Evolutionary conservation across 2,797 vertebrate species (phyloP).

Genomic region (Muraenolepis orangiensis): DNA sequence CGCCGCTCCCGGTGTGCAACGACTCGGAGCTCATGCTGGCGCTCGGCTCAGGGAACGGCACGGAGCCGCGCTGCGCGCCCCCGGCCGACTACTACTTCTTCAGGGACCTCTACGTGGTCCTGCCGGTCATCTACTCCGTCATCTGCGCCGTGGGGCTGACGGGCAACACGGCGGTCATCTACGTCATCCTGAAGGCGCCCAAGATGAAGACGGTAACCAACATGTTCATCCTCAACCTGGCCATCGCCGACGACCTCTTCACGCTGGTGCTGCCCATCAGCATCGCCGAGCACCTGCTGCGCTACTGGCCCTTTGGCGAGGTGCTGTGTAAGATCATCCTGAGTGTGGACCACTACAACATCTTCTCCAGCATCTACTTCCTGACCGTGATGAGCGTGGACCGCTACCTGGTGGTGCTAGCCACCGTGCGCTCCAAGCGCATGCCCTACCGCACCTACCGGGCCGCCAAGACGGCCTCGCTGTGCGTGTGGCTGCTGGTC

Average conservation of each 20-base stretch:
- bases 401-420: slow-evolving; percentile 80
- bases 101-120: slow-evolving; percentile 72
- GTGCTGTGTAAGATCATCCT: slow-evolving; percentile 83
- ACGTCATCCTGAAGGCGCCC: slow-evolving; percentile 84
- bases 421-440: slow-evolving; percentile 77
- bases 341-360: slow-evolving; percentile 84
- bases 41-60: slow-evolving; percentile 38
- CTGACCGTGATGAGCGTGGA: slow-evolving; percentile 85
- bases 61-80: slow-evolving; percentile 50
- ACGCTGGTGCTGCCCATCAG: slow-evolving; percentile 81
- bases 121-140: slow-evolving; percentile 80
- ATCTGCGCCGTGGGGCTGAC: slow-evolving; percentile 83
- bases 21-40: slow-evolving; percentile 47
- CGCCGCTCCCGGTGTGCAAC: slow-evolving; percentile 44
- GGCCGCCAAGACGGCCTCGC: slow-evolving; percentile 76
- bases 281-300: slow-evolving; percentile 80
- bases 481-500: slow-evolving; percentile 82
- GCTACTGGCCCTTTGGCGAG: slow-evolving; percentile 85
- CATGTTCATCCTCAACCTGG: slow-evolving; percentile 85
- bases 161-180: slow-evolving; percentile 82
- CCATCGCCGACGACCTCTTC: slow-evolving; percentile 82
- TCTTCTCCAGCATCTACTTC: slow-evolving; percentile 88
- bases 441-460: slow-evolving; percentile 78
- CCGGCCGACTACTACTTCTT: slow-evolving; percentile 52
- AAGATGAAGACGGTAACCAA: slow-evolving; percentile 88